Evolutionary conservation across 2,888 invertebrate genomes (phyloP), one percentile per base, ranked within the genome.

Genomic region (Acrobeloides nanus): DNA sequence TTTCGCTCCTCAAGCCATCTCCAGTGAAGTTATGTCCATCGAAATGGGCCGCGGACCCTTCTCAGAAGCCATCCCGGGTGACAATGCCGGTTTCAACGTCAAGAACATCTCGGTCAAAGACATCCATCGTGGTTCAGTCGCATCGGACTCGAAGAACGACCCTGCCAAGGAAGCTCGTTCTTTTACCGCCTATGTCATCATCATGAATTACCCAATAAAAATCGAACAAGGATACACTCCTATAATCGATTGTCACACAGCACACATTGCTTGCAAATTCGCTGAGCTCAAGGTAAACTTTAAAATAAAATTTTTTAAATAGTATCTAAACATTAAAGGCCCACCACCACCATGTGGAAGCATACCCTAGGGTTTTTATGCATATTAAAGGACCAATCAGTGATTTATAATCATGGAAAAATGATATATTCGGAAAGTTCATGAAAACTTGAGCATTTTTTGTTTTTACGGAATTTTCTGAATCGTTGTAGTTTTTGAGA

Each of bases 41-140:
- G 97, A 99, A 81, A 97, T 97, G 97, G 97, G 99, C 81, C 97
- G 99, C 84, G 95, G 95, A 81, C 87, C 93, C 71, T 83, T 97
- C 68, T 80, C 81, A 32, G 72, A 72, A 58, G 72, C 72, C 50
- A 59, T 87, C 34, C 95, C 97, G 73, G 95, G 95, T 68, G 97
- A 97, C 83, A 97, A 97, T 74, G 97, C 99, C 76, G 97, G 97
- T 78, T 99, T 97, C 85, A 99, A 99, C 83, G 89, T 99, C 38
- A 99, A 97, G 85, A 95, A 93, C 85, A 89, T 99, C 25, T 90
- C 95, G 23, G 93, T 99, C 56, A 97, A 99, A 81, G 97, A 99
- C 79, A 83, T 99, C 81, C 87, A 90, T 81, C 87, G 97, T 84
- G 97, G 97, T 64, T 93, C 87, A 74, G 97, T 97, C 57, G 87